These are phyloP conservation scores for Slavum lentiscoides DNA, from an alignment of 2,888 invertebrate species.

Conservation along the genomic window DNA sequence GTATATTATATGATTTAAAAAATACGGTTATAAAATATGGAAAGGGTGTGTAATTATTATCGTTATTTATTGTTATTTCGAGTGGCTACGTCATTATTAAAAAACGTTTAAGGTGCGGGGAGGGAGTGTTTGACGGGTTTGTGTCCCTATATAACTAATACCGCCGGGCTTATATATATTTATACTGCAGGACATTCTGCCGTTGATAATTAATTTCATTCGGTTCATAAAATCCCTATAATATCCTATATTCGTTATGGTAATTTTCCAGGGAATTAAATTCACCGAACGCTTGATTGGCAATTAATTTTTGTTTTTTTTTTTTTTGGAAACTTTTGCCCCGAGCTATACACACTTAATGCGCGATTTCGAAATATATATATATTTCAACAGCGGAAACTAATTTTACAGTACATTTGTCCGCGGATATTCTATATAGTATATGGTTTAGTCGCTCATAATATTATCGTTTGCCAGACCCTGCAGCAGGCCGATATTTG, in stretches of 20 bases:
- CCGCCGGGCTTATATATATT: constrained; percentile 12
- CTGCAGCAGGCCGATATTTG: constrained; percentile 18
- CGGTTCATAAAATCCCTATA: constrained; percentile 40
- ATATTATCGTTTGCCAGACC: constrained; percentile 8
- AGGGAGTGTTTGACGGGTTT: constrained; percentile 28
- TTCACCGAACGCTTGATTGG: constrained; percentile 32
- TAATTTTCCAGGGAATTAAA: constrained; percentile 46
- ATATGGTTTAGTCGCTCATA: not conserved
- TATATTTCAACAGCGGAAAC: constrained; percentile 13
- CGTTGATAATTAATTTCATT: constrained; percentile 35
- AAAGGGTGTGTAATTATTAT: constrained; percentile 15
- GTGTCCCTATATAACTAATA: constrained; percentile 18
- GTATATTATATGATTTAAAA: constrained; percentile 1
- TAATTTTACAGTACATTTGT: constrained; percentile 51
- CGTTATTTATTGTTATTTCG: constrained; percentile 35
- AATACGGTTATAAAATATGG: not conserved
- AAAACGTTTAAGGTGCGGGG: not conserved
- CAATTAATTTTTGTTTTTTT: constrained; percentile 27
- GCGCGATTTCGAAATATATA: not conserved
- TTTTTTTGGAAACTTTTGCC: not conserved
- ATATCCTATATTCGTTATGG: constrained; percentile 33
- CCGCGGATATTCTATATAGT: not conserved
- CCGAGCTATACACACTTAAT: not conserved
- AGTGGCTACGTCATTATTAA: constrained; percentile 30
- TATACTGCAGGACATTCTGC: not conserved